Conservation (phyloP, 2,797 vertebrate genomes). For the Decapterus maruadsi region DNA sequence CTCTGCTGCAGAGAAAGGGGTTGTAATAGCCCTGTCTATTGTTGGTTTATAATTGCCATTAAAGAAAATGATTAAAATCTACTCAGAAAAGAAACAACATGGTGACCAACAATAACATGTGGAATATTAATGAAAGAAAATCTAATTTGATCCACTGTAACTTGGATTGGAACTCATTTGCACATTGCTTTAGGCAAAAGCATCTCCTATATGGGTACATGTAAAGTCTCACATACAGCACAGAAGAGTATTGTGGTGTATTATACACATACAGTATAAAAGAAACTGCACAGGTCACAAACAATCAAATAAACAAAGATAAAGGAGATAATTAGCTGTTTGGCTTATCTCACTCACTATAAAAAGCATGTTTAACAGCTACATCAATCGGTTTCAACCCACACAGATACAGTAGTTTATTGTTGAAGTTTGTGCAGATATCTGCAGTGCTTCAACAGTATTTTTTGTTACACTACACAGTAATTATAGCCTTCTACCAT, state of each 20-base stretch:
- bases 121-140: neutral
- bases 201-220: neutral
- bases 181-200: neutral
- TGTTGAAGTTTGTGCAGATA: slow-evolving; percentile 27
- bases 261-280: neutral
- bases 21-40: neutral
- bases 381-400: neutral
- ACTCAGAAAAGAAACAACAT: neutral
- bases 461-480: slow-evolving; percentile 30
- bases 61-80: neutral
- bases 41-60: neutral
- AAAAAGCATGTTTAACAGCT: neutral
- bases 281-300: neutral
- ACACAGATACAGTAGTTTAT: slow-evolving; percentile 4
- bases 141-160: neutral
- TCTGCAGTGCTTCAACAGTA: slow-evolving; percentile 27
- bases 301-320: too few species aligned
- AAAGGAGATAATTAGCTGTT: neutral
- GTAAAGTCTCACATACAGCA: neutral
- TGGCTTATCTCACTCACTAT: neutral
- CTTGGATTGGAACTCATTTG: neutral
- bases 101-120: neutral
- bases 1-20: neutral
- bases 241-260: neutral
- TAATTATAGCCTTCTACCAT: too few species aligned